Evolutionary conservation across 2,113 vertebrate genomes (phyloP).

Genomic region (Corythaixoides concolor): DNA sequence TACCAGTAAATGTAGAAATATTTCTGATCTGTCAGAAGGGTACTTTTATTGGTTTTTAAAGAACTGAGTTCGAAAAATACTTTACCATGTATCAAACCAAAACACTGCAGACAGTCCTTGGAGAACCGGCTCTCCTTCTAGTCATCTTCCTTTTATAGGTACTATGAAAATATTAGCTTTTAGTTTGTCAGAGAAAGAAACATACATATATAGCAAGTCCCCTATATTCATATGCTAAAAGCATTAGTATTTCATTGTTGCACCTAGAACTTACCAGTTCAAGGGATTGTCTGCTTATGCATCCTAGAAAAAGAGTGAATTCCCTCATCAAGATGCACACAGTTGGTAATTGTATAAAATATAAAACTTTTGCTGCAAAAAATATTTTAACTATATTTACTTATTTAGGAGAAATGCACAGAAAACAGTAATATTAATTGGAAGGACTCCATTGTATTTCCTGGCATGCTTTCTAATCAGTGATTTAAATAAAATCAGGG

Average conservation of each 20-base stretch:
- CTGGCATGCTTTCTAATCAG: not conserved
- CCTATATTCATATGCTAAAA: not conserved
- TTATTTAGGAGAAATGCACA: not conserved
- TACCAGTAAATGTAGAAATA: not conserved
- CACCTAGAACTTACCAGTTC: not conserved
- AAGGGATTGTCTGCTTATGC: not conserved
- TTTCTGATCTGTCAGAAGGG: not conserved
- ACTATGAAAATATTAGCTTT: not conserved
- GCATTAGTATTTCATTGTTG: not conserved
- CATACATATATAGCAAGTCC: not conserved
- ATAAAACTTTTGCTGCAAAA: not conserved
- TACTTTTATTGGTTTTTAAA: not conserved
- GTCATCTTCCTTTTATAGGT: not conserved
- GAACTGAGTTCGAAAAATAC: not conserved
- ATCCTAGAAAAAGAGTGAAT: not conserved
- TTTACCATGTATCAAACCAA: not conserved
- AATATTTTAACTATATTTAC: not conserved
- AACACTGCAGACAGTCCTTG: not conserved
- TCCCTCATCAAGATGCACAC: not conserved
- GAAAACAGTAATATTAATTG: not conserved
- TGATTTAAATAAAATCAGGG: not conserved
- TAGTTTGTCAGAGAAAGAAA: not conserved
- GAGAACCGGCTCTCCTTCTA: not conserved
- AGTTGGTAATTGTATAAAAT: not conserved
- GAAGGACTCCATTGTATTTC: not conserved